These are phyloP conservation scores for Heterochromis multidens DNA, from an alignment of 2,113 vertebrate species.

Conservation along the genomic window DNA sequence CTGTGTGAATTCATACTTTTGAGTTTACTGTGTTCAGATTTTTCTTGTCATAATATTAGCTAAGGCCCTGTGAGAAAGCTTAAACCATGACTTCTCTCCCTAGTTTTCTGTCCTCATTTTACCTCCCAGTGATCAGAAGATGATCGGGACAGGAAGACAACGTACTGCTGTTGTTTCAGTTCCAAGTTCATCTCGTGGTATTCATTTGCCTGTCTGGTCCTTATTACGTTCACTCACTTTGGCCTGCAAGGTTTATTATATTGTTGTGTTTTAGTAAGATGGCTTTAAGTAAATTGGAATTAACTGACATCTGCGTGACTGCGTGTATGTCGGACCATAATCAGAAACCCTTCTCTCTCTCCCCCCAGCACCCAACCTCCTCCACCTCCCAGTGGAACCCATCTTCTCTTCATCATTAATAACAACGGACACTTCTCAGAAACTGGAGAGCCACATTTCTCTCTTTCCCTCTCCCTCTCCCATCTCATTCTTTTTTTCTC, in stretches of 20 bases:
- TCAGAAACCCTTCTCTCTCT: constrained; percentile 23
- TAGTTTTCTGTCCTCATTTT: neutral
- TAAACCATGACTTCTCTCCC: neutral
- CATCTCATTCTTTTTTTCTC: constrained; percentile 5
- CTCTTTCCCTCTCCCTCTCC: neutral
- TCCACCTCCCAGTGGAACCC: constrained; percentile 37
- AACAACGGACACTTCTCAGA: constrained; percentile 34
- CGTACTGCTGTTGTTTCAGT: neutral
- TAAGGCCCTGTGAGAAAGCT: neutral
- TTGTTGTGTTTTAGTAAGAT: constrained; percentile 9
- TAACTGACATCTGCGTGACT: constrained; percentile 44
- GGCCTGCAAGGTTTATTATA: constrained; percentile 17
- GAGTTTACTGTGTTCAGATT: neutral
- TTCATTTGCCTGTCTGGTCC: constrained; percentile 23
- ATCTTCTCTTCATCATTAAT: constrained; percentile 49
- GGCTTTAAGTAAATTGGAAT: constrained; percentile 25
- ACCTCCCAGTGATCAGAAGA: neutral
- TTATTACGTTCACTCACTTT: constrained; percentile 15
- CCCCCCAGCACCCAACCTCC: neutral
- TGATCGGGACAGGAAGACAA: neutral
- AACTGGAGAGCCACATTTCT: constrained; percentile 21
- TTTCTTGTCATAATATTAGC: neutral
- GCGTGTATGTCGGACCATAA: constrained; percentile 29
- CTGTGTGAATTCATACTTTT: neutral
- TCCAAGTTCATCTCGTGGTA: constrained; percentile 17